phyloP scores from a whole-genome alignment of 2,797 vertebrate genomes.

The Ispidina picta region DNA sequence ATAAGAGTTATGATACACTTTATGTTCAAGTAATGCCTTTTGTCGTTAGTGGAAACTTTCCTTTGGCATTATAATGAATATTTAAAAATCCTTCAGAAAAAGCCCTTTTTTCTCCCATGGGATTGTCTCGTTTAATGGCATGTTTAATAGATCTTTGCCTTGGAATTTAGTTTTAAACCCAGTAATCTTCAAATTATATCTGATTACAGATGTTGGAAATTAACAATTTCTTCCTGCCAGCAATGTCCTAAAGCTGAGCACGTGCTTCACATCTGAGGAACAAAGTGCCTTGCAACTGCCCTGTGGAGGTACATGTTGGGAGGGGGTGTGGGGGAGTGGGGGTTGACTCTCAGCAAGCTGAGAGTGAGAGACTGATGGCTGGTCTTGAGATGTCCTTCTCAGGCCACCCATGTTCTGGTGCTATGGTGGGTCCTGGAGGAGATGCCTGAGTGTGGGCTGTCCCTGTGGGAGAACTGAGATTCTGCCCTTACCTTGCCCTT shows the following conservation, averaged over 20 bases:
- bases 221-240: background rate
- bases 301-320: accelerated
- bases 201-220: background rate
- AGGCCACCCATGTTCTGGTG: background rate
- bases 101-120: accelerated
- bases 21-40: background rate
- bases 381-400: background rate
- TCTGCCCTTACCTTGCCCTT: background rate
- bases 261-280: background rate
- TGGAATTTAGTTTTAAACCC: background rate
- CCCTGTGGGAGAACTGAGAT: background rate
- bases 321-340: too few species aligned
- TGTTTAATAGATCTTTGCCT: background rate
- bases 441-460: background rate
- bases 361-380: background rate
- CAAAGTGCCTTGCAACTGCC: background rate
- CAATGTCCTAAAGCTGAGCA: background rate
- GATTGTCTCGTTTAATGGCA: background rate
- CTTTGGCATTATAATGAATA: background rate
- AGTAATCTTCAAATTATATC: background rate
- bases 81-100: background rate
- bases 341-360: background rate
- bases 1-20: background rate
- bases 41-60: background rate
- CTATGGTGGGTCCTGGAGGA: background rate